These are phyloP conservation scores for Caenorhabditis sp. DNA, from an alignment of 2,888 invertebrate genomes.

Conservation along the genomic window DNA sequence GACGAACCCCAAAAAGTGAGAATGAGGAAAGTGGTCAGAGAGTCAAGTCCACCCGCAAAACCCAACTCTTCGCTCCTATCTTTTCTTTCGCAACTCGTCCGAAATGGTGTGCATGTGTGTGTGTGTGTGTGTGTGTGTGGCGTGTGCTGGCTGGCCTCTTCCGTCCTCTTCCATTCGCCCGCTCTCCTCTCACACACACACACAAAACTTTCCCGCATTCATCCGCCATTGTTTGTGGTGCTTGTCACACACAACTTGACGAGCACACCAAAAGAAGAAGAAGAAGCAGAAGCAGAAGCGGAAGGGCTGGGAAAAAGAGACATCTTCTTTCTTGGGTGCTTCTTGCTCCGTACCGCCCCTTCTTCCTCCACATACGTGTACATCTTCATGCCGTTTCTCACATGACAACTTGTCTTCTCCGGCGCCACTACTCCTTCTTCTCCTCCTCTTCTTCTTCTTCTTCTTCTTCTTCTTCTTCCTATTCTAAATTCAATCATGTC, in stretches of 20 bases:
- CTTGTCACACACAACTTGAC: slow-evolving; percentile 54
- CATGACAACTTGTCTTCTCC: slow-evolving; percentile 50
- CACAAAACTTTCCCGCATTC: slow-evolving; percentile 51
- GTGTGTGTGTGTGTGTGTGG: no score
- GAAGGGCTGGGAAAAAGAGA: not conserved
- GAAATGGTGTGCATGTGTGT: no score
- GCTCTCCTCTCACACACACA: slow-evolving; percentile 10
- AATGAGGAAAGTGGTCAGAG: slow-evolving; percentile 29
- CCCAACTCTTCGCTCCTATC: slow-evolving; percentile 24
- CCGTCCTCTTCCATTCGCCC: slow-evolving; percentile 27
- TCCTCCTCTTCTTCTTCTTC: slow-evolving; percentile 15
- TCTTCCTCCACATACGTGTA: slow-evolving; percentile 43
- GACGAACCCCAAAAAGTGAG: not conserved
- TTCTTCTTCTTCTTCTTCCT: slow-evolving; percentile 40
- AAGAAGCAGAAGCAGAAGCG: no score
- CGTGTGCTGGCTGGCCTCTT: slow-evolving; percentile 17
- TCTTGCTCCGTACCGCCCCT: slow-evolving; percentile 40
- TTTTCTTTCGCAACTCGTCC: slow-evolving; percentile 51
- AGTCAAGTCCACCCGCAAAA: slow-evolving; percentile 6
- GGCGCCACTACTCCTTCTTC: slow-evolving; percentile 16
- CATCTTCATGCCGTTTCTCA: slow-evolving; percentile 53
- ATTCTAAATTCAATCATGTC: slow-evolving; percentile 57
- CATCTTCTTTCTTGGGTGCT: slow-evolving; percentile 25
- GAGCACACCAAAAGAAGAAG: slow-evolving; percentile 32
- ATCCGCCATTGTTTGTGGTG: slow-evolving; percentile 50